A percentile compares a stretch with the other conserved stretches of the same genome.
phyloP scores from a whole-genome alignment of 2,888 invertebrate species.

The Zelleria hepariella region DNA sequence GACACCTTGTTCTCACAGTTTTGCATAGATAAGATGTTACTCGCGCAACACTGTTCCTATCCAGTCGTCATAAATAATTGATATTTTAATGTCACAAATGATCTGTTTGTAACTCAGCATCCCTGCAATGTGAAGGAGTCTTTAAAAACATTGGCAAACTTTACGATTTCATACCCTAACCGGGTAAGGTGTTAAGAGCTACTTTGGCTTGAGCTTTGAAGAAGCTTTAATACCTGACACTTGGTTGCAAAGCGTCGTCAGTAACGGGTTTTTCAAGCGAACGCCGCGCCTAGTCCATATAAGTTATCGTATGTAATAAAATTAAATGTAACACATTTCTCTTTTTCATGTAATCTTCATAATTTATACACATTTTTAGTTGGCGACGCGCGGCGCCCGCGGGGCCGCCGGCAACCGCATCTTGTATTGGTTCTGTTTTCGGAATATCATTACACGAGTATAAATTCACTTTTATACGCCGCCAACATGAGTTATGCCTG shows the following conservation, averaged over 20 bases:
- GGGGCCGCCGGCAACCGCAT: conserved; percentile 33
- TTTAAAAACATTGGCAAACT: conserved; percentile 18
- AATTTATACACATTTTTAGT: conserved; percentile 70
- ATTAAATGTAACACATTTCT: conserved; percentile 72
- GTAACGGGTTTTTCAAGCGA: conserved; percentile 58
- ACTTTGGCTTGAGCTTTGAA: not conserved
- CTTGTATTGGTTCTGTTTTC: conserved; percentile 20
- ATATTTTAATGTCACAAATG: conserved; percentile 71
- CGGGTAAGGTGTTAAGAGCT: not conserved
- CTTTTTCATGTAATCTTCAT: conserved; percentile 71
- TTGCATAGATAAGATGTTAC: conserved; percentile 29
- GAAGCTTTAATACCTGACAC: not conserved
- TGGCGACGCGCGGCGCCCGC: conserved; percentile 54
- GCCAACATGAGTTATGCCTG: conserved; percentile 27
- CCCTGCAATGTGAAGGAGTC: conserved; percentile 25
- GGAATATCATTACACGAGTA: conserved; percentile 34
- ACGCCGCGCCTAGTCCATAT: conserved; percentile 62
- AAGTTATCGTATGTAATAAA: conserved; percentile 71
- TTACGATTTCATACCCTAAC: too few species aligned
- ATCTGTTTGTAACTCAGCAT: conserved; percentile 63
- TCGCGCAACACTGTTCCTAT: conserved; percentile 49
- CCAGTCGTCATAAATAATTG: conserved; percentile 67
- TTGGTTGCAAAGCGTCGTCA: conserved; percentile 19
- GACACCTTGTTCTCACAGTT: conserved; percentile 11
- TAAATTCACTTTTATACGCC: conserved; percentile 30